These are phyloP conservation scores for Troides helena DNA, from an alignment of 2,888 invertebrate genomes.

Conservation along the genomic window DNA sequence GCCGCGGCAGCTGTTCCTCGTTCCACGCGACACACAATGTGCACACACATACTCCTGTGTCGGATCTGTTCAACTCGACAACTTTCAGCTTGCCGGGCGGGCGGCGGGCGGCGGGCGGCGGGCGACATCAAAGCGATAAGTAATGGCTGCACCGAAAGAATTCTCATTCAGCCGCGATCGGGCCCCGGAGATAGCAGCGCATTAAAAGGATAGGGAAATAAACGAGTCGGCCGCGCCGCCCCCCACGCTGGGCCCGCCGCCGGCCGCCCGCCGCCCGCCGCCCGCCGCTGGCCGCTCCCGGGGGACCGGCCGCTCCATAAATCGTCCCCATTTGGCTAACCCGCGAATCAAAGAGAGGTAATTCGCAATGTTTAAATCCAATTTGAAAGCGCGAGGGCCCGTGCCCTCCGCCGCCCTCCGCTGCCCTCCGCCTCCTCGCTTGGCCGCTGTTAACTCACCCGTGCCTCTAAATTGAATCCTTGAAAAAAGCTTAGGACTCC, in stretches of 20 bases:
- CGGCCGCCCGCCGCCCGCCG: slow-evolving; percentile 27
- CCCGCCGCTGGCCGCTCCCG: slow-evolving; percentile 29
- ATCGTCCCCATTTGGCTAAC: slow-evolving; percentile 74
- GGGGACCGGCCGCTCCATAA: slow-evolving; percentile 59
- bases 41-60: no score
- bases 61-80: no score
- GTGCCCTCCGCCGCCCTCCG: slow-evolving; percentile 24
- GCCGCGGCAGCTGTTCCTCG: no score
- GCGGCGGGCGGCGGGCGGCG: background rate
- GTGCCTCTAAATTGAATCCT: slow-evolving; percentile 28
- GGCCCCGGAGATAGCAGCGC: slow-evolving; percentile 68
- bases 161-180: slow-evolving; percentile 48
- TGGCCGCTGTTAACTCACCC: slow-evolving; percentile 20
- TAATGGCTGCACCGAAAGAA: slow-evolving; percentile 40
- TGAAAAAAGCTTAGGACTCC: slow-evolving; percentile 15
- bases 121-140: slow-evolving; percentile 42
- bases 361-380: slow-evolving; percentile 77
- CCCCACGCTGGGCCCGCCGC: background rate
- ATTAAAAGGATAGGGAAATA: slow-evolving; percentile 63
- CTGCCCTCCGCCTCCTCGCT: slow-evolving; percentile 25
- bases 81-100: no score
- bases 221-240: slow-evolving; percentile 45
- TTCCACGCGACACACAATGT: no score
- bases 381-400: slow-evolving; percentile 51
- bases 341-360: slow-evolving; percentile 76